A percentile compares a stretch with the other conserved stretches of the same genome.
Evolutionary conservation across 2,888 invertebrate genomes (phyloP).

Genomic region (Acleris laterana): DNA sequence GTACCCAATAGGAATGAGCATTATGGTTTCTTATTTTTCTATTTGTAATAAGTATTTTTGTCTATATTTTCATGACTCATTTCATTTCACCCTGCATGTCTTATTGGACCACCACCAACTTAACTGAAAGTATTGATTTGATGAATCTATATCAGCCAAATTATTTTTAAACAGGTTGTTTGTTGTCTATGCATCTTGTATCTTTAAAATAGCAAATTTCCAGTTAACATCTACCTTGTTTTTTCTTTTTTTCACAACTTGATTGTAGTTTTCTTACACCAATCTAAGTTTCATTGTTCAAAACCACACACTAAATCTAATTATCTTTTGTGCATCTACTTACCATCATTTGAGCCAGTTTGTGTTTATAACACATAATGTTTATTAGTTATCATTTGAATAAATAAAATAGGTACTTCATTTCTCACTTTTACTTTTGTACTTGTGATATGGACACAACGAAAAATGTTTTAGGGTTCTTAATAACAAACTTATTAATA

Average conservation of each 20-base stretch:
- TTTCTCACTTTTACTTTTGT: too few species aligned
- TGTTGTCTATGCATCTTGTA: not conserved
- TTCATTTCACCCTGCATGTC: not conserved
- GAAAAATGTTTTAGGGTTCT: too few species aligned
- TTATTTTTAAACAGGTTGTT: not conserved
- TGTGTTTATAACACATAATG: too few species aligned
- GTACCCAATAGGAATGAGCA: constrained; percentile 11
- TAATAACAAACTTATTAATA: too few species aligned
- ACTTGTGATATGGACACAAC: too few species aligned
- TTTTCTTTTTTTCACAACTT: not conserved
- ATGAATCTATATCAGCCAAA: not conserved
- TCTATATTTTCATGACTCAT: not conserved
- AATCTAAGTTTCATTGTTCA: not conserved
- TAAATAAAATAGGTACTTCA: too few species aligned
- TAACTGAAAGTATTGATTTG: constrained; percentile 9
- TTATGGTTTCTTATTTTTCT: constrained; percentile 13
- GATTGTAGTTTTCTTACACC: too few species aligned
- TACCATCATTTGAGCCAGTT: too few species aligned
- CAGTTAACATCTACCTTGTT: constrained; percentile 5
- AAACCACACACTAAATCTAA: too few species aligned
- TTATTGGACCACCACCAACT: not conserved
- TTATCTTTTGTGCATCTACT: too few species aligned
- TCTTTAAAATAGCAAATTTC: not conserved
- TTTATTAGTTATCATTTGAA: too few species aligned
- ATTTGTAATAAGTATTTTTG: constrained; percentile 2